A percentile compares a stretch with the other conserved stretches of the same genome.
Evolutionary conservation across 2,113 vertebrate species (phyloP).

Genomic region (Hipposideros armiger): DNA sequence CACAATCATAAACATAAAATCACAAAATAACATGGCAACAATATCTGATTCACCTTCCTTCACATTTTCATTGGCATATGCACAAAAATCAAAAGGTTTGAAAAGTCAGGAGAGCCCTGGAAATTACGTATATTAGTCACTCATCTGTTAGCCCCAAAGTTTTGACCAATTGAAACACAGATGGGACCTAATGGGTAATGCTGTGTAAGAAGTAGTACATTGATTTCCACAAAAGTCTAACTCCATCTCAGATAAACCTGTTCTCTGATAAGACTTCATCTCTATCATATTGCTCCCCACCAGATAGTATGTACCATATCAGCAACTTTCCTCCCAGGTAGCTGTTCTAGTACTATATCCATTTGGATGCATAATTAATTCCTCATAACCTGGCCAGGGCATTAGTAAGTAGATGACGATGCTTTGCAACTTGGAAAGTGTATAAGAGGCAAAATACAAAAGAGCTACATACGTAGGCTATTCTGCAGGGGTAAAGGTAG

Average conservation of each 20-base stretch:
- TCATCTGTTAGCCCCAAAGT: not conserved
- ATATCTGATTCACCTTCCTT: constrained; percentile 2
- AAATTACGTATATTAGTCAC: not conserved
- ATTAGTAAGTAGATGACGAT: not conserved
- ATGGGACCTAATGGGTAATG: not conserved
- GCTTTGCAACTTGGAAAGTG: not conserved
- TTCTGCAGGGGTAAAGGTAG: not conserved
- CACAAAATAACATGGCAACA: not conserved
- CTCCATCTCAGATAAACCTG: not conserved
- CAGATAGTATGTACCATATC: not conserved
- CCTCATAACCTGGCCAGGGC: not conserved
- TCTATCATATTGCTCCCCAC: not conserved
- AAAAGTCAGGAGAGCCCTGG: not conserved
- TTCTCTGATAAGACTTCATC: not conserved
- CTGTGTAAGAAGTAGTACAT: not conserved
- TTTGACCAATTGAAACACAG: constrained; percentile 18
- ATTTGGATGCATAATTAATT: not conserved
- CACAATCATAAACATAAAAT: constrained; percentile 27
- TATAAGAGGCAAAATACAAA: not conserved
- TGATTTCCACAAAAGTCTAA: not conserved
- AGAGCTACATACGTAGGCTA: not conserved
- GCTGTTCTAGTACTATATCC: not conserved
- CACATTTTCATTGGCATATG: not conserved
- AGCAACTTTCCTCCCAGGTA: constrained; percentile 25
- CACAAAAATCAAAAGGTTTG: not conserved